Percentiles rank a stretch among this genome's conserved stretches.
Evolutionary conservation across 2,113 vertebrate species (phyloP).

Genomic region (Hemibagrus wyckioides): DNA sequence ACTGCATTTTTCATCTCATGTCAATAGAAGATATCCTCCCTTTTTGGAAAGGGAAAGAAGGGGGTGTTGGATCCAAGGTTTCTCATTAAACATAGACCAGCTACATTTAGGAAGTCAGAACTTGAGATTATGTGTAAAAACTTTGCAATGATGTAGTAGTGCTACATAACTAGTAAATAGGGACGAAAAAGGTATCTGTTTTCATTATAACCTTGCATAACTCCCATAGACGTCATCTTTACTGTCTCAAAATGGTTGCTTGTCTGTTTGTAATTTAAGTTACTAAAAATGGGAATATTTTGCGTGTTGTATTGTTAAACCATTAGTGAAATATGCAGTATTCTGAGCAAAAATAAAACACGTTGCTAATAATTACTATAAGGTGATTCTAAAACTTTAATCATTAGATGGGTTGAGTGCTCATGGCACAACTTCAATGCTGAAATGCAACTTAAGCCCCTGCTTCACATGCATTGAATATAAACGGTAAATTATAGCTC

Average conservation of each 20-base stretch:
- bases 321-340: background rate
- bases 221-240: background rate
- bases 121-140: background rate
- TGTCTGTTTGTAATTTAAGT: background rate
- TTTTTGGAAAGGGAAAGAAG: background rate
- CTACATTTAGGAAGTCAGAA: background rate
- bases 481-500: slow-evolving; percentile 35
- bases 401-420: background rate
- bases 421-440: background rate
- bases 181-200: background rate
- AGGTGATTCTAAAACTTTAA: background rate
- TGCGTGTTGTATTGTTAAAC: background rate
- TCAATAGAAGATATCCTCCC: background rate
- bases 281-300: background rate
- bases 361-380: background rate
- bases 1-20: background rate
- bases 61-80: background rate
- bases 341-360: background rate
- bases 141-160: background rate
- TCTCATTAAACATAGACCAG: background rate
- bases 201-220: background rate
- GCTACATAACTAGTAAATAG: background rate
- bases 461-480: slow-evolving; percentile 19
- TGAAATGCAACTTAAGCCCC: background rate
- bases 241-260: background rate